These are phyloP conservation scores for Hybognathus amarus DNA, from an alignment of 2,797 vertebrate genomes.

Conservation along the genomic window DNA sequence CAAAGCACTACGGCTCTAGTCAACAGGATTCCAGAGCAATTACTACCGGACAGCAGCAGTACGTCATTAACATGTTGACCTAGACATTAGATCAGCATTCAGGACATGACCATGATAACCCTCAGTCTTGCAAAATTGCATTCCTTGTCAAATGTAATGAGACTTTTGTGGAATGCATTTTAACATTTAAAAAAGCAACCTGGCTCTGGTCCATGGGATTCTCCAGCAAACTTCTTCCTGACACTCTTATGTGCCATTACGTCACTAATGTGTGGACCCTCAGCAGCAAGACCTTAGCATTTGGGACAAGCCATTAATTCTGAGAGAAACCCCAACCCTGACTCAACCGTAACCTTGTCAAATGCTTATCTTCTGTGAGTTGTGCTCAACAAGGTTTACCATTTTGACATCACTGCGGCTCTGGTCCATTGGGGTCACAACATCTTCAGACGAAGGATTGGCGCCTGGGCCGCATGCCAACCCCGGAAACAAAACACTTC, in stretches of 20 bases:
- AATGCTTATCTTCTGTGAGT: neutral
- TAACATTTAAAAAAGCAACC: neutral
- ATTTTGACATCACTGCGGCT: neutral
- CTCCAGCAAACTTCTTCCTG: no score
- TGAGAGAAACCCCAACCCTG: neutral
- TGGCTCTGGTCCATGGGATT: no score
- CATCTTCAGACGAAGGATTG: slow-evolving; percentile 52
- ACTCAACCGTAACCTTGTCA: neutral
- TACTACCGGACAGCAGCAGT: neutral
- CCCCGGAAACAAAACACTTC: slow-evolving; percentile 52
- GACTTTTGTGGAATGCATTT: neutral
- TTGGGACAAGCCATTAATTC: neutral
- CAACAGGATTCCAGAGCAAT: neutral
- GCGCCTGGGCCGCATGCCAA: slow-evolving; percentile 51
- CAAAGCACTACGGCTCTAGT: neutral
- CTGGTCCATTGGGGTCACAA: neutral
- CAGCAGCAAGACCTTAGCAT: neutral
- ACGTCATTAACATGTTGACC: neutral
- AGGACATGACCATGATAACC: neutral
- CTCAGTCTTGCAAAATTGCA: neutral
- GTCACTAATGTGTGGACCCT: neutral
- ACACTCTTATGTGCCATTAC: neutral
- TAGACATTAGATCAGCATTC: neutral
- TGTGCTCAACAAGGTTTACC: neutral
- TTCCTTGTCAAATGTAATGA: neutral